Conservation (phyloP, 2,888 invertebrate species). For the Petrolisthes manimaculis region DNA sequence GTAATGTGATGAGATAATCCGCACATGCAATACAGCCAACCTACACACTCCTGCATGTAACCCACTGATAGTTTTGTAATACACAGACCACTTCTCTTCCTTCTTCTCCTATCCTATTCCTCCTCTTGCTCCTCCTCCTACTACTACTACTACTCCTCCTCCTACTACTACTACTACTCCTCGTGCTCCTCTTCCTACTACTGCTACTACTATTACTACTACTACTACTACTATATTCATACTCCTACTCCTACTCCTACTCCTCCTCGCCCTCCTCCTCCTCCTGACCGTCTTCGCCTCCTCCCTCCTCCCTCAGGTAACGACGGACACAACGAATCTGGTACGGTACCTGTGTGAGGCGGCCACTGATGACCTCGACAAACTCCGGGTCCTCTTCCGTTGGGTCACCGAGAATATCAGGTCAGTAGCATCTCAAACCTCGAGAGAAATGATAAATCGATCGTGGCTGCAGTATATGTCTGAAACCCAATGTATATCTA, state of each 20-base stretch:
- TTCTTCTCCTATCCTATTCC: background rate
- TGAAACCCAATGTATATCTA: too few species aligned
- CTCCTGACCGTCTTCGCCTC: background rate
- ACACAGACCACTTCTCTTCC: background rate
- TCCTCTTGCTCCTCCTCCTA: background rate
- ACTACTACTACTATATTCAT: background rate
- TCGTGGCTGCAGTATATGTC: too few species aligned
- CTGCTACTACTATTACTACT: background rate
- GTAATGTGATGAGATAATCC: too few species aligned
- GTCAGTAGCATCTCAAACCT: slow-evolving; percentile 60
- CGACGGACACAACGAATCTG: slow-evolving; percentile 31
- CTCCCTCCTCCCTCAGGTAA: slow-evolving; percentile 22
- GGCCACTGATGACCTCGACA: slow-evolving; percentile 66
- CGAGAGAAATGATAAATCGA: too few species aligned
- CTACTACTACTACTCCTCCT: background rate
- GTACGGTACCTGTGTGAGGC: slow-evolving; percentile 37
- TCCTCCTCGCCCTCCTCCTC: background rate
- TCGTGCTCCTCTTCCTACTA: background rate
- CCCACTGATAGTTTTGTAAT: too few species aligned
- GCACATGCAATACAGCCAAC: too few species aligned
- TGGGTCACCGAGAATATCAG: slow-evolving; percentile 68
- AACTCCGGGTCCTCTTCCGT: slow-evolving; percentile 67
- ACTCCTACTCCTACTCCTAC: background rate
- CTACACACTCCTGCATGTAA: too few species aligned
- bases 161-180: background rate